These are phyloP conservation scores for Verasper variegatus DNA, from an alignment of 2,113 vertebrate genomes.

Conservation along the genomic window DNA sequence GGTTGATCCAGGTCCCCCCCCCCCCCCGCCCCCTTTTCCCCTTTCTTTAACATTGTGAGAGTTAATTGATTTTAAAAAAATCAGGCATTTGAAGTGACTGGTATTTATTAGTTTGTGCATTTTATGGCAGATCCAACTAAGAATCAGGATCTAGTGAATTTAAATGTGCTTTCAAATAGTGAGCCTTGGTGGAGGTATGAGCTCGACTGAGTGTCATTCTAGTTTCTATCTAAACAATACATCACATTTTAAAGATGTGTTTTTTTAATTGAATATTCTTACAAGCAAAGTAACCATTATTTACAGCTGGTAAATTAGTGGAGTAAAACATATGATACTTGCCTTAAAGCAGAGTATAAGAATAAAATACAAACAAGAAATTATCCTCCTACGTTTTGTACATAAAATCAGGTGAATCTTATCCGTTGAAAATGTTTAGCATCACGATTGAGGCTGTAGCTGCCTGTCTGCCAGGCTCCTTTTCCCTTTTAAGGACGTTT, in stretches of 20 bases:
- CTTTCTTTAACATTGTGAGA: too few relatives aligned
- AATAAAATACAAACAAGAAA: too few relatives aligned
- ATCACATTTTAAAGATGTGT: background rate
- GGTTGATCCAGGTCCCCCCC: too few relatives aligned
- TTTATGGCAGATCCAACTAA: too few relatives aligned
- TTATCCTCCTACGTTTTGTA: background rate
- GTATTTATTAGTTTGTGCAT: too few relatives aligned
- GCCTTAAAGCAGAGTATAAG: background rate
- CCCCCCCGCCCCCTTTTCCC: too few relatives aligned
- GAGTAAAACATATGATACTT: background rate
- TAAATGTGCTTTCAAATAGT: too few relatives aligned
- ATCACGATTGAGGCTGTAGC: background rate
- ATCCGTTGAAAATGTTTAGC: background rate
- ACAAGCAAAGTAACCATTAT: too few relatives aligned
- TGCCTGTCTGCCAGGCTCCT: background rate
- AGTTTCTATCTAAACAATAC: background rate
- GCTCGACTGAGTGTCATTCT: background rate
- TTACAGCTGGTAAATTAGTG: background rate
- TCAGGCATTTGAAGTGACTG: too few relatives aligned
- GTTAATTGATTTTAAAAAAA: too few relatives aligned
- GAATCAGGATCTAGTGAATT: too few relatives aligned
- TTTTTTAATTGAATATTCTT: background rate
- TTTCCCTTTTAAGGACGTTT: conserved; percentile 31
- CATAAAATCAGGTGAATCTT: background rate
- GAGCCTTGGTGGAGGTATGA: too few relatives aligned